Evolutionary conservation across 2,113 vertebrate genomes (phyloP), one percentile per base, ranked within the genome.

Genomic region (Seriola aureovittata): DNA sequence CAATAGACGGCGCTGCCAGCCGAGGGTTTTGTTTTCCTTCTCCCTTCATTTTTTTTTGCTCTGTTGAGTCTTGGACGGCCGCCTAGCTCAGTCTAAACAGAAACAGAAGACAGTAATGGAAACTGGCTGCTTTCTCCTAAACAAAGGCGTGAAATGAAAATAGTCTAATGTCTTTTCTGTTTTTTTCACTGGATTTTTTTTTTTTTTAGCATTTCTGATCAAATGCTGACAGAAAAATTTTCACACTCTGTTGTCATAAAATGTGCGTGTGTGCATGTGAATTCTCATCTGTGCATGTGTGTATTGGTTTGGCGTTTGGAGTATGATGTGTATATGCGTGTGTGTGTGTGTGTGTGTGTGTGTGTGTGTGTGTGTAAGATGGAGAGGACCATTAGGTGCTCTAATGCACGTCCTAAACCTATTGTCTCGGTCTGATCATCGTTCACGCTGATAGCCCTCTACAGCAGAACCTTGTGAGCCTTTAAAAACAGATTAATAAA

Each of bases 401-500:
- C 75, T 75, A 85, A 91, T 91, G 82, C 59, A 38, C 29, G 42
- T 86, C 78, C 80, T 85, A 89, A 91, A 81, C 87, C 57, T 73
- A 87, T 91, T 91, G 89, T 86, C 80, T 81, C 32, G 1, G 78
- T 42, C 68, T 69, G 88, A 82, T 83, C 81, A 88, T 88, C 52
- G 52, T 73, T 85, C 87, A 88, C 71, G 64, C 59, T 73, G 88
- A 92, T 88, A 74, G 82, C 82, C 84, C 80, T 89, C 78, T 57
- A 88, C 70, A 54, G 80, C 69, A 71, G 73, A 91, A 80, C 83
- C 81, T 78, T 60, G 73, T 83, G 82, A 81, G 83, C 75, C 88
- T 91, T 91, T 71, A 87, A 94, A 93, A 93, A 94, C 90, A 90
- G 82, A 89, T 94, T 91, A 89, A 90, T 90, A 89, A 85, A 90